Conservation (phyloP, 2,113 vertebrate genomes). For the Tursiops truncatus region DNA sequence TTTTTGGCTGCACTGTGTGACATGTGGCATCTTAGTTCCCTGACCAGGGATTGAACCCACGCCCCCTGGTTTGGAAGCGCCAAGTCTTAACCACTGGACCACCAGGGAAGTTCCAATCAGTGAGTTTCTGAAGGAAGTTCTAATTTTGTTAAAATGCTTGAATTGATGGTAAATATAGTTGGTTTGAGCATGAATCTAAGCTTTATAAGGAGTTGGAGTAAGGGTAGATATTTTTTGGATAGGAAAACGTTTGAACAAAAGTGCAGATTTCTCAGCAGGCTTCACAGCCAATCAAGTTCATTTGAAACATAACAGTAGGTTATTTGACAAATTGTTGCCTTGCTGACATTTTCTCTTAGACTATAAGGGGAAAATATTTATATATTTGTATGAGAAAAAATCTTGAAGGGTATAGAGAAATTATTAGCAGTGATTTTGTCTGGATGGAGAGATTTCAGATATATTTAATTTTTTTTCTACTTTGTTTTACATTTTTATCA, state of each 20-base stretch:
- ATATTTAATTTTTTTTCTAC: not conserved
- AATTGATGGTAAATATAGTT: not conserved
- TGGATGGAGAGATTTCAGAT: not conserved
- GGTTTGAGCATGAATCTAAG: not conserved
- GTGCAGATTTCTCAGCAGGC: not conserved
- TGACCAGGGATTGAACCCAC: not conserved
- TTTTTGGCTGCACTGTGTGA: not conserved
- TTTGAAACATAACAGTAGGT: not conserved
- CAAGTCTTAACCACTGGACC: not conserved
- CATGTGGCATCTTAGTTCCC: not conserved
- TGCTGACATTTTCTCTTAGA: constrained; percentile 33
- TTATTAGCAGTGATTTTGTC: constrained; percentile 26
- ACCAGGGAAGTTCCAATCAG: not conserved
- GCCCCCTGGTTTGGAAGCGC: not conserved
- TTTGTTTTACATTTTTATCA: not conserved
- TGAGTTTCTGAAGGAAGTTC: constrained; percentile 13
- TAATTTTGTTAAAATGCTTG: constrained; percentile 42
- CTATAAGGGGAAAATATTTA: not conserved
- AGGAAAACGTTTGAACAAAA: not conserved
- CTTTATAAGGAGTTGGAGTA: not conserved
- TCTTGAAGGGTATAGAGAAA: not conserved
- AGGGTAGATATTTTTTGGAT: constrained; percentile 1
- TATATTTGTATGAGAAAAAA: not conserved
- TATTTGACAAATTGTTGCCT: constrained; percentile 14
- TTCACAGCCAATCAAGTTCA: not conserved